Evolutionary conservation across 2,888 invertebrate species (phyloP), one percentile per base, ranked within the genome.

Genomic region (Chesias legatella): DNA sequence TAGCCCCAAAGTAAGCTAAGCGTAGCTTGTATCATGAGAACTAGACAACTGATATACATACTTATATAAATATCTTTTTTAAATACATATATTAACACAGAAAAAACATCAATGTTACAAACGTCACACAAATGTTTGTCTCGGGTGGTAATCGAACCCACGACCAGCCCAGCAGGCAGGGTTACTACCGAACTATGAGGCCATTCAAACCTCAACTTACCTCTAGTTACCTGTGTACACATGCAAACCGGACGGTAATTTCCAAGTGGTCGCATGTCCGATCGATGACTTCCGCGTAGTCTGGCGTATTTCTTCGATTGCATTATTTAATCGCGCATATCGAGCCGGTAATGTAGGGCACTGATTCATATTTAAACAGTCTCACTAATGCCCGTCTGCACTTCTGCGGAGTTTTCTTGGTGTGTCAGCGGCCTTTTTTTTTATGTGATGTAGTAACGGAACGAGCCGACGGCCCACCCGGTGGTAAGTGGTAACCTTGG

Each of bases 271-370:
- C 38, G 39, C 31, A 40, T 41, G 48, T 48, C 39, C 47, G 47
- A 61, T 66, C 60, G 61, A 59, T 65, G 43, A 43, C 40, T 56
- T 56, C 57, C 56, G 50, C 52, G 45, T 52, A 56, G 54, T 48
- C 40, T 42, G 33, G 39, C 41, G 41, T 43, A 43, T 51, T 47
- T 58, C 57, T 58, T 59, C 54, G 51, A 54, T 61, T 61, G 61
- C 56, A 62, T 69, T 66, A 71, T 73, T 72, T 65, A 65, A 65
- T 63, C 60, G 61, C 60, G 61, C 47, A 53, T 58, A 64, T 51
- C 60, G 55, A 64, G 39, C 60, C 47, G 57, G 39, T 52, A 57
- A 48, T 51, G 38, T 51, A 41, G 51, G 51, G 45, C 59, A 64
- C 50, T 66, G 61, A 58, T 50, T 40, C 51, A 51, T 24, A 21